Percentiles rank a stretch among this genome's conserved stretches.
Conservation (phyloP, 2,113 vertebrate species). For the Lycaon pictus region DNA sequence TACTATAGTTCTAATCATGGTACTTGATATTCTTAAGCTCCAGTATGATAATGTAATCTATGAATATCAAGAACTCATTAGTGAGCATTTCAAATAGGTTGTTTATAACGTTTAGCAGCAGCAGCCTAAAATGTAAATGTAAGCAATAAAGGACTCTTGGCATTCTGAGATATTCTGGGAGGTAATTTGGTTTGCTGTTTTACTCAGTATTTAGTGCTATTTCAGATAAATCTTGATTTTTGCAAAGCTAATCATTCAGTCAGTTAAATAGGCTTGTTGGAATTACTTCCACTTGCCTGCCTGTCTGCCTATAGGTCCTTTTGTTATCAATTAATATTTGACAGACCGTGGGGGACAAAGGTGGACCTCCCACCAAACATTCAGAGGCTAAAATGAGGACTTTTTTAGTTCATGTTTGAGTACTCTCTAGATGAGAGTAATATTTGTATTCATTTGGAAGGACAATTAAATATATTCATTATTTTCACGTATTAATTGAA, state of each 20-base stretch:
- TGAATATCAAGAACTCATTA: conserved; percentile 46
- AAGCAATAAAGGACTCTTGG: background rate
- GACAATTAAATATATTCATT: conserved; percentile 16
- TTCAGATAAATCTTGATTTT: conserved; percentile 64
- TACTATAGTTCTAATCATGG: conserved; percentile 35
- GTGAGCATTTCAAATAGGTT: background rate
- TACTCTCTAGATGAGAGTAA: background rate
- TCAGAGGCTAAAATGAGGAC: background rate
- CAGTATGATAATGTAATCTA: conserved; percentile 54
- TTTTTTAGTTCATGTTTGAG: background rate
- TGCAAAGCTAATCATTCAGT: conserved; percentile 28
- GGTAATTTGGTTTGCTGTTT: conserved; percentile 42
- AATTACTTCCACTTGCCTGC: background rate
- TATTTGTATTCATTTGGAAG: conserved; percentile 46
- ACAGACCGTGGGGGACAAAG: background rate
- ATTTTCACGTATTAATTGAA: background rate
- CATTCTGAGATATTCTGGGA: conserved; percentile 50
- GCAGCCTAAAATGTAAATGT: conserved; percentile 5
- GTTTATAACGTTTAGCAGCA: conserved; percentile 42
- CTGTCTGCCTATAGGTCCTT: background rate
- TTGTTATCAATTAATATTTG: background rate
- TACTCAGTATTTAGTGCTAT: conserved; percentile 32
- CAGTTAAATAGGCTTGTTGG: background rate
- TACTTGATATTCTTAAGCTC: conserved; percentile 26
- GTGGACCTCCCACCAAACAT: background rate